Base-by-base conservation (phyloP, 2,797 vertebrate genomes). In the Phalanger gymnotis region DNA sequence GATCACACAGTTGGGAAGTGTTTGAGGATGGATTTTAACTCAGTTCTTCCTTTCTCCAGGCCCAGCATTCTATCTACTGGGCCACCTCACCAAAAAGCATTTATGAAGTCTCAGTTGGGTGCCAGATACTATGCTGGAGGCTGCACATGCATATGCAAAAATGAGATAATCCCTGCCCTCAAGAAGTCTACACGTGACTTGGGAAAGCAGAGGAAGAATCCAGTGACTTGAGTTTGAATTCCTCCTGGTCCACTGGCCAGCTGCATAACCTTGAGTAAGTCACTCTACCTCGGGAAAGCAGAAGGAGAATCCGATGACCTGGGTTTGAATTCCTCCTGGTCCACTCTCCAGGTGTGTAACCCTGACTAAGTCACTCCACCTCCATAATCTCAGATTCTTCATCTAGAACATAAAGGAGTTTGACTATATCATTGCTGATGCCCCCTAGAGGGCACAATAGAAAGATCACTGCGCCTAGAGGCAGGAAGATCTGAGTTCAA, bases 21-120 rank as follows among this genome's bases (percentile, higher is more conserved):
- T 66, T n/a, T n/a, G 61, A 66, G 61, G 61, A 66, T 7, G 16
- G 5, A 66, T 66, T 66, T 16, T 13, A 66, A 5, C 13, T 66
- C 61, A 66, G 34, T 5, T 22, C 34, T 7, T 66, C 34, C 61
- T 66, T 19, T n/a, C 34, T n/a, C 34, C 61, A 66, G 34, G 5
- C 34, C 14, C 61, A 66, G 31, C 4, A 2, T 66, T n/a, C 13
- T n/a, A n/a, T 4, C 34, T 19, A 19, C 61, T 66, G 34, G 34
- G 57, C 2, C 11, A 58, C 34, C 14, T n/a, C 14, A 0, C 14
- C 2, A 5, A n/a, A 66, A 40, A 66, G 57, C 57, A 66, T 19
- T n/a, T 22, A n/a, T n/a, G 1, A 66, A 0, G 1, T 19, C 0
- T 34, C 16, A 2, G 0, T 2, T 66, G 34, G 34, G 34, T 19